phyloP scores from a whole-genome alignment of 2,113 vertebrate species.

The Halcyon senegalensis region DNA sequence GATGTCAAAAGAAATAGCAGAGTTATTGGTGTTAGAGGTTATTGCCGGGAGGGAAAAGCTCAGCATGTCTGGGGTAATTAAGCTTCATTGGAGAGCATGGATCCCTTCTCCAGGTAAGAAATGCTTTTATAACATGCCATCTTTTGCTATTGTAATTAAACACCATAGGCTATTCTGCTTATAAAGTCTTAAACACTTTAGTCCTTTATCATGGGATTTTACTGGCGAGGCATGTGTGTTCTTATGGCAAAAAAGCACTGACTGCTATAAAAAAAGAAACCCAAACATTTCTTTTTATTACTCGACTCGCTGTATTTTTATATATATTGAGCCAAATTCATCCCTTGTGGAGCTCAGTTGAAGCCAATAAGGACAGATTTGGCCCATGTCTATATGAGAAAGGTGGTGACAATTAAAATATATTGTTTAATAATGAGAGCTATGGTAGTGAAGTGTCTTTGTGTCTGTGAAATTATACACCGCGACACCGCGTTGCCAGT shows the following conservation, averaged over 20 bases:
- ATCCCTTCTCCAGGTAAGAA: slow-evolving; percentile 67
- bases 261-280: slow-evolving; percentile 67
- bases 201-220: slow-evolving; percentile 63
- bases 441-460: slow-evolving; percentile 60
- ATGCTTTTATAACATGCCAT: slow-evolving; percentile 42
- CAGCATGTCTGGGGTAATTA: slow-evolving; percentile 54
- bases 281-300: slow-evolving; percentile 70
- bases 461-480: slow-evolving; percentile 66
- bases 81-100: slow-evolving; percentile 41
- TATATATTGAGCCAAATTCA: slow-evolving; percentile 63
- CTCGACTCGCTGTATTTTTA: slow-evolving; percentile 57
- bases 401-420: slow-evolving; percentile 73
- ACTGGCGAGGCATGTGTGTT: slow-evolving; percentile 60
- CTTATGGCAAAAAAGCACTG: slow-evolving; percentile 9
- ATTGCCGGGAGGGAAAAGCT: slow-evolving; percentile 42
- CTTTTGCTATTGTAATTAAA: slow-evolving; percentile 61
- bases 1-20: slow-evolving; percentile 26
- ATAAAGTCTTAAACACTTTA: slow-evolving; percentile 58
- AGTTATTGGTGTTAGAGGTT: slow-evolving; percentile 68
- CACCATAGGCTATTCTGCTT: slow-evolving; percentile 52
- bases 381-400: slow-evolving; percentile 52
- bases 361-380: slow-evolving; percentile 56
- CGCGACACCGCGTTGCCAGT: slow-evolving; percentile 12
- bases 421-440: slow-evolving; percentile 70
- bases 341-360: slow-evolving; percentile 51